These are phyloP conservation scores for Mirza zaza DNA, from an alignment of 2,113 vertebrate species.

Conservation along the genomic window DNA sequence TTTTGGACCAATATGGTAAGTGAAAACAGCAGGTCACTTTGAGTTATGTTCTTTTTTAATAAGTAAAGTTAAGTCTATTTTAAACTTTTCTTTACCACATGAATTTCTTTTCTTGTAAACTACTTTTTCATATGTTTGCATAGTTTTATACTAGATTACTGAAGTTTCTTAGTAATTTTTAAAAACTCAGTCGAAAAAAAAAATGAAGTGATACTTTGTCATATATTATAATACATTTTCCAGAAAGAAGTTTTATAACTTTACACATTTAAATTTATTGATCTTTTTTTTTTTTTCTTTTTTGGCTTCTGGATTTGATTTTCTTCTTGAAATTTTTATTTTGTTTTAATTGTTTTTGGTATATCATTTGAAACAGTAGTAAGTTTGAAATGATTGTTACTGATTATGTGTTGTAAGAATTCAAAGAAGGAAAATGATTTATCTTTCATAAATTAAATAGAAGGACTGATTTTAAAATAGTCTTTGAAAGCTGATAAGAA, in stretches of 20 bases:
- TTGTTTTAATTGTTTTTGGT: background rate
- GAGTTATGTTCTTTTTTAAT: background rate
- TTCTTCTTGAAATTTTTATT: background rate
- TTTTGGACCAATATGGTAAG: background rate
- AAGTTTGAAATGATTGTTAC: background rate
- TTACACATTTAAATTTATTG: background rate
- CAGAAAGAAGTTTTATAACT: background rate
- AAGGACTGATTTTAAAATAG: background rate
- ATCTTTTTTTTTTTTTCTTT: background rate
- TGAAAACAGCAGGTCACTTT: background rate
- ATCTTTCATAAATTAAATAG: constrained; percentile 5
- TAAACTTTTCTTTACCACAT: background rate
- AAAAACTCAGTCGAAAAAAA: background rate
- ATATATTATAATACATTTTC: background rate
- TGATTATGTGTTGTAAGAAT: background rate
- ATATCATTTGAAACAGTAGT: background rate
- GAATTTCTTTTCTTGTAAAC: background rate
- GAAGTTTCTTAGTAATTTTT: background rate
- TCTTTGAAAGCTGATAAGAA: background rate
- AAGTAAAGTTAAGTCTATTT: background rate
- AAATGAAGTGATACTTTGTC: background rate
- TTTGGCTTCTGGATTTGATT: background rate
- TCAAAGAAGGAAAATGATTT: background rate
- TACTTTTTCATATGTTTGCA: background rate
- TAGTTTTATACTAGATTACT: background rate